Conservation (phyloP, 2,888 invertebrate species). For the Drosophila nr. perissopoda region DNA sequence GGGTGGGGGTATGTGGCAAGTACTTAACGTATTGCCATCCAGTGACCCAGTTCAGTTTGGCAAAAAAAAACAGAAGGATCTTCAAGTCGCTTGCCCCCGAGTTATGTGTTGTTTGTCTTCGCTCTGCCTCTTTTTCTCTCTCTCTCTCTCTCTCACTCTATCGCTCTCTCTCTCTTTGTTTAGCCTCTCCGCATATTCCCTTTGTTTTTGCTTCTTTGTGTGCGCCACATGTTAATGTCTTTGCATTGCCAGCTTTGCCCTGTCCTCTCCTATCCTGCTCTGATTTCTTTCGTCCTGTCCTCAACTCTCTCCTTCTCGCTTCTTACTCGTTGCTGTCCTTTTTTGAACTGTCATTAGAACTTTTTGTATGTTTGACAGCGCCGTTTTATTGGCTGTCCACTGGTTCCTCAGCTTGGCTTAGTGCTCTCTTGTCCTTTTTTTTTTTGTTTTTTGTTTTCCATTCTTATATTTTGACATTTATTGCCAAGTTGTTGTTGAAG, state of each 20-base stretch:
- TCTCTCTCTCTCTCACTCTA: constrained; percentile 16
- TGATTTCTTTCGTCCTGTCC: constrained; percentile 13
- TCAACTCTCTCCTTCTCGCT: not conserved
- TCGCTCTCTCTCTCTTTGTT: constrained; percentile 13
- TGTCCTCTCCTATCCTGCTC: not conserved
- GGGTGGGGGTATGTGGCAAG: constrained; percentile 4
- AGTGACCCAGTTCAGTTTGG: constrained; percentile 39
- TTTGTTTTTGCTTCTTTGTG: constrained; percentile 42
- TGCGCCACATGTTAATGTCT: constrained; percentile 72
- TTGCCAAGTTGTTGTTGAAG: constrained; percentile 65
- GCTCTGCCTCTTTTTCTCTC: constrained; percentile 11
- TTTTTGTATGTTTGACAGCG: constrained; percentile 68
- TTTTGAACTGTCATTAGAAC: constrained; percentile 63
- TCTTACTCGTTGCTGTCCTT: constrained; percentile 13
- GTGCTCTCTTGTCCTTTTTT: constrained; percentile 6
- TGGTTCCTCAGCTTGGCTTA: constrained; percentile 13
- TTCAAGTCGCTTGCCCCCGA: constrained; percentile 37
- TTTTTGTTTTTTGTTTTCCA: constrained; percentile 28
- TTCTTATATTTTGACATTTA: constrained; percentile 70
- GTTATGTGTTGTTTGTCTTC: constrained; percentile 60
- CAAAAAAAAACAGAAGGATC: constrained; percentile 16
- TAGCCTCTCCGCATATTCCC: constrained; percentile 1
- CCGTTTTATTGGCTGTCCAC: constrained; percentile 59
- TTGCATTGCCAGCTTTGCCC: constrained; percentile 48
- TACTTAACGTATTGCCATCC: constrained; percentile 51